Evolutionary conservation across 2,113 vertebrate species (phyloP).

Genomic region (Oryzias curvinotus): DNA sequence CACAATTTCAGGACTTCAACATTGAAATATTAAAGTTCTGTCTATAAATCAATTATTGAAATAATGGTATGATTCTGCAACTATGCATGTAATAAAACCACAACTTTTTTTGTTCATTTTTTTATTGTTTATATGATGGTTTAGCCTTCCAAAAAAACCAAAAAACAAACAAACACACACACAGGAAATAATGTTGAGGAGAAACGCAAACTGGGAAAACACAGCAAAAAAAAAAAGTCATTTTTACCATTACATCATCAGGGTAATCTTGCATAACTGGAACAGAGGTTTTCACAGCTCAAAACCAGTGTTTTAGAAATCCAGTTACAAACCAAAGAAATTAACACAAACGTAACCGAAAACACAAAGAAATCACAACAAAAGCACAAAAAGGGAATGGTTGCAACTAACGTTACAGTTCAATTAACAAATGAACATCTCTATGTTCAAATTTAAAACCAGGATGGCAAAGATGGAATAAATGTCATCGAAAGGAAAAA

Average conservation of each 20-base stretch:
- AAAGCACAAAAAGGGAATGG: conserved; percentile 5
- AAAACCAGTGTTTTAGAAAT: conserved; percentile 29
- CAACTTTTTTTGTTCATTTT: conserved; percentile 6
- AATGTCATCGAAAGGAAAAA: too few relatives aligned
- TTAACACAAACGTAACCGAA: conserved; percentile 23
- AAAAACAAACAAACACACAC: conserved; percentile 43
- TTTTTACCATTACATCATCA: conserved; percentile 34
- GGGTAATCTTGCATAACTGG: conserved; percentile 35
- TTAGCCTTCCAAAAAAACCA: conserved; percentile 48
- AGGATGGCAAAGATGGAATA: too few relatives aligned
- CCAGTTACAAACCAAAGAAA: conserved; percentile 15
- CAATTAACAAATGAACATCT: background rate
- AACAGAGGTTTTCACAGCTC: conserved; percentile 61
- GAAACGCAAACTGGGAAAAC: conserved; percentile 44
- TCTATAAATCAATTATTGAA: too few relatives aligned
- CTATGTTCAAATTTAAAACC: too few relatives aligned
- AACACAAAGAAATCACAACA: background rate
- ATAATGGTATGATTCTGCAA: too few relatives aligned
- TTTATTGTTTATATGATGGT: conserved; percentile 52
- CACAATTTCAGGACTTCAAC: too few relatives aligned
- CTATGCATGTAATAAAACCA: background rate
- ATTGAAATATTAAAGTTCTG: too few relatives aligned
- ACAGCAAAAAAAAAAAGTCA: conserved; percentile 36
- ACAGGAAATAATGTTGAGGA: conserved; percentile 48
- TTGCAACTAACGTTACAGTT: conserved; percentile 17